These are phyloP conservation scores for Teinopalpus imperialis DNA, from an alignment of 2,888 invertebrate genomes.

Conservation along the genomic window DNA sequence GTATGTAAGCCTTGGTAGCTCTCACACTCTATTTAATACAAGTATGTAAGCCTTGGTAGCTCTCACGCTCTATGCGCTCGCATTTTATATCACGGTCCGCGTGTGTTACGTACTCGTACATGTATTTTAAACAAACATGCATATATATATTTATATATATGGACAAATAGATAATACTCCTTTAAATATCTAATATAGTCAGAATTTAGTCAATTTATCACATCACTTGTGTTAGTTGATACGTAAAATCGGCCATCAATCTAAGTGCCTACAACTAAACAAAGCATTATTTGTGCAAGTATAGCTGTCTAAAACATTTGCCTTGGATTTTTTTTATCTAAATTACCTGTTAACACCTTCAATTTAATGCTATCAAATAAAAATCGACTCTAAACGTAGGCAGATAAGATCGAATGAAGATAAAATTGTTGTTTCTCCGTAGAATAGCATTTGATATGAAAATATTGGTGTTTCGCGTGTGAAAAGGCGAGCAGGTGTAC, in stretches of 20 bases:
- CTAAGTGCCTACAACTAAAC: slow-evolving; percentile 15
- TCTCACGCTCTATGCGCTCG: no score
- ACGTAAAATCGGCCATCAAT: slow-evolving; percentile 9
- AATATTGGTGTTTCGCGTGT: slow-evolving; percentile 56
- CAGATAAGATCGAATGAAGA: slow-evolving; percentile 7
- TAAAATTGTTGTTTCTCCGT: slow-evolving; percentile 20
- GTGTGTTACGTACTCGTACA: no score
- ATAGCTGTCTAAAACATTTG: slow-evolving; percentile 19
- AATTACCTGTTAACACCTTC: slow-evolving; percentile 27
- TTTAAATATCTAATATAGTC: no score
- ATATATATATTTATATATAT: no score
- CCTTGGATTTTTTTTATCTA: slow-evolving; percentile 24
- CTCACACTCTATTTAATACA: no score
- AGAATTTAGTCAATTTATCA: no score
- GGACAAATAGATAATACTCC: no score
- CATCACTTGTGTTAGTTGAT: no score
- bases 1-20: no score
- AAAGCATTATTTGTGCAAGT: slow-evolving; percentile 13
- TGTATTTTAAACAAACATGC: no score
- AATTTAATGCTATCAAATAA: slow-evolving; percentile 9
- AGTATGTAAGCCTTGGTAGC: no score
- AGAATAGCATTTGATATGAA: slow-evolving; percentile 48
- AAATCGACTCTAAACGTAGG: slow-evolving; percentile 8
- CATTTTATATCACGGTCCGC: no score
- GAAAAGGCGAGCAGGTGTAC: slow-evolving; percentile 43